Percentiles rank a stretch among this genome's conserved stretches.
These are phyloP conservation scores for Neosilurus mollespiculum DNA, from an alignment of 2,797 vertebrate genomes.

Conservation along the genomic window DNA sequence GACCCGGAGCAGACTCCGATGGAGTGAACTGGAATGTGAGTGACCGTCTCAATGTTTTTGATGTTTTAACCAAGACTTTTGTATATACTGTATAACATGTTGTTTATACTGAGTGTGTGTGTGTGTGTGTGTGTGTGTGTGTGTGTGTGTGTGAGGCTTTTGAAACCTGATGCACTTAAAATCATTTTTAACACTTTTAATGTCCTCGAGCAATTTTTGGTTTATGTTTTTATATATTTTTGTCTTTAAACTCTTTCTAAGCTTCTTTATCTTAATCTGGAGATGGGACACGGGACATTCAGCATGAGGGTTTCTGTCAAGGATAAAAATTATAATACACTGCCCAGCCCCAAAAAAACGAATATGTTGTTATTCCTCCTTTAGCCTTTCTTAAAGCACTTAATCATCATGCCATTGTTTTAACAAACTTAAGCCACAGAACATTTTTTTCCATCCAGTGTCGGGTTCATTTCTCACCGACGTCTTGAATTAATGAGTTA, in stretches of 20 bases:
- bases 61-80: not conserved
- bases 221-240: not conserved
- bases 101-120: not conserved
- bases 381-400: no score
- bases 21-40: no score
- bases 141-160: not conserved
- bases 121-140: not conserved
- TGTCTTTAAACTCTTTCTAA: not conserved
- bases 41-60: no score
- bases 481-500: no score
- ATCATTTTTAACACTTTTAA: not conserved
- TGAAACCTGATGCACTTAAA: not conserved
- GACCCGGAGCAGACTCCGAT: no score
- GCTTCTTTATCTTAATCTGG: not conserved
- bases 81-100: not conserved
- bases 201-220: not conserved
- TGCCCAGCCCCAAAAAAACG: no score
- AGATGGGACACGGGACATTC: not conserved
- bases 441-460: no score
- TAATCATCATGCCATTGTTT: no score
- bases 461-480: no score
- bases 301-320: not conserved
- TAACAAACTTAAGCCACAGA: no score
- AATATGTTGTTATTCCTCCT: no score
- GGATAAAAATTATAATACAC: not conserved